These are phyloP conservation scores for Drosophila erecta DNA, from an alignment of 1,140 invertebrate genomes.

Conservation along the genomic window DNA sequence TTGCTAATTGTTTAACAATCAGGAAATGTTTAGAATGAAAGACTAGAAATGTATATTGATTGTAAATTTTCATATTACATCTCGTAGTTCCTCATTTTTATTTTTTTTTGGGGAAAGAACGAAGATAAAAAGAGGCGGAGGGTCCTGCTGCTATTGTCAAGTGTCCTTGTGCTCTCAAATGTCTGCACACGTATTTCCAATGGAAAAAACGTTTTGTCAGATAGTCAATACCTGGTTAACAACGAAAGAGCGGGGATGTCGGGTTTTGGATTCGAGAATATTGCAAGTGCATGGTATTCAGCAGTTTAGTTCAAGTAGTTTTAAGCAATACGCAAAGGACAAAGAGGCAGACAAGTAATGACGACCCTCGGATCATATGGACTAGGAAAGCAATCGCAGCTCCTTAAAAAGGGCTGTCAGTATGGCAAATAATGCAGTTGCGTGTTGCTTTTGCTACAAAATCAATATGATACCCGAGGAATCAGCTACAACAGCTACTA, in stretches of 20 bases:
- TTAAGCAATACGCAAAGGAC: slow-evolving; percentile 66
- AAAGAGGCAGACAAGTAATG: slow-evolving; percentile 45
- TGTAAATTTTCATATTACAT: too few species aligned
- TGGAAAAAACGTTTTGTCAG: slow-evolving; percentile 72
- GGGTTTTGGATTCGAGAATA: slow-evolving; percentile 1
- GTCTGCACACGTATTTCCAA: slow-evolving; percentile 33
- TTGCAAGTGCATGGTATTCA: slow-evolving; percentile 67
- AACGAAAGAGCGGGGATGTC: slow-evolving; percentile 19
- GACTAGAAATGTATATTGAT: too few species aligned
- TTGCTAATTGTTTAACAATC: too few species aligned
- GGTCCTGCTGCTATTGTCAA: slow-evolving; percentile 34
- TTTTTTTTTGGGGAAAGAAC: not conserved
- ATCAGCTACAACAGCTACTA: not conserved
- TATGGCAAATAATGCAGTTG: slow-evolving; percentile 80
- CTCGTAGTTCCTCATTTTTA: too few species aligned
- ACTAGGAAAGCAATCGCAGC: too few species aligned
- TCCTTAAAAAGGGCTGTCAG: too few species aligned
- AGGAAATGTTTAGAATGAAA: too few species aligned
- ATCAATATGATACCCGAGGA: slow-evolving; percentile 56
- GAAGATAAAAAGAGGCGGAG: too few species aligned
- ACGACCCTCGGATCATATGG: slow-evolving; percentile 39
- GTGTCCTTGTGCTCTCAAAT: slow-evolving; percentile 52
- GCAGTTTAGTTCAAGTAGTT: slow-evolving; percentile 73
- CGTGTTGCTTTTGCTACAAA: slow-evolving; percentile 73
- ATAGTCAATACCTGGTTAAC: slow-evolving; percentile 57